Evolutionary conservation across 2,797 vertebrate genomes (phyloP).

Genomic region (Botia kubotai): DNA sequence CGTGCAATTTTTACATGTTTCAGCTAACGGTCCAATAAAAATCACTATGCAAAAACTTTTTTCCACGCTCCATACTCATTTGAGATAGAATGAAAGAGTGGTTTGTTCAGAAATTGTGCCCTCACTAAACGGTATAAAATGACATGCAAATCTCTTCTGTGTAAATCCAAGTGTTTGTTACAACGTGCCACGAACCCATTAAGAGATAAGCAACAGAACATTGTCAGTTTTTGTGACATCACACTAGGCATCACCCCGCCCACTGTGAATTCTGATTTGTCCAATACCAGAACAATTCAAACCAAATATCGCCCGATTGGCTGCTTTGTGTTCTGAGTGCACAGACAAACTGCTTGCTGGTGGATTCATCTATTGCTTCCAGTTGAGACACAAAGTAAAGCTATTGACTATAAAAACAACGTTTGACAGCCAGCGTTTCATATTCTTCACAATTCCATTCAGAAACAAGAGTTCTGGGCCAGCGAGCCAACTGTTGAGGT

Average conservation of each 20-base stretch:
- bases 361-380: too few species aligned
- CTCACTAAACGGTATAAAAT: too few species aligned
- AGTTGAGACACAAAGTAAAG: background rate
- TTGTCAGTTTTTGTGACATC: background rate
- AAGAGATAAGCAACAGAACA: too few species aligned
- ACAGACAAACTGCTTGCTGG: too few species aligned
- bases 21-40: background rate
- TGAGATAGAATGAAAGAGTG: too few species aligned
- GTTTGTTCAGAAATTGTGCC: background rate
- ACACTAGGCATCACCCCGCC: background rate
- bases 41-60: too few species aligned
- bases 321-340: background rate
- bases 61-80: background rate
- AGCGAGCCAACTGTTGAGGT: conserved; percentile 31
- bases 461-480: conserved; percentile 25
- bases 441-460: conserved; percentile 39
- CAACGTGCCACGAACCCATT: too few species aligned
- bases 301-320: too few species aligned
- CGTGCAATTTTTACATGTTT: too few species aligned
- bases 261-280: background rate
- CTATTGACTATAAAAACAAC: background rate
- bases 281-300: too few species aligned
- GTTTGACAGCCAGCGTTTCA: background rate
- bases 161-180: too few species aligned
- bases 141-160: too few species aligned